Evolutionary conservation across 2,888 invertebrate genomes (phyloP).

Genomic region (Caenorhabditis sp.): DNA sequence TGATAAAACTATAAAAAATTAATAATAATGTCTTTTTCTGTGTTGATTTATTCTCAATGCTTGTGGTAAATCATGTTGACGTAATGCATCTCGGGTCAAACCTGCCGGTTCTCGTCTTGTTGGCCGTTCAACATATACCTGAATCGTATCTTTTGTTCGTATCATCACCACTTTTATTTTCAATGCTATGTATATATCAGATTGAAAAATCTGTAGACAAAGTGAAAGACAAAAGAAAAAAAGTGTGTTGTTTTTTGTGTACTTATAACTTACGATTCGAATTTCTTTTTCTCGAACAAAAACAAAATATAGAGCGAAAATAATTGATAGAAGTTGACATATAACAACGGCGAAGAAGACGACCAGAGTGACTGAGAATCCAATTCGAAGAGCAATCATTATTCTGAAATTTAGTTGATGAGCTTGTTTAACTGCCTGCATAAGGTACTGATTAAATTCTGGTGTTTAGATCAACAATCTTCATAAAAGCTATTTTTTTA

Average conservation of each 20-base stretch:
- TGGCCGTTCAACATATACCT: constrained; percentile 42
- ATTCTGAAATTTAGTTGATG: constrained; percentile 61
- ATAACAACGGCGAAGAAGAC: constrained; percentile 65
- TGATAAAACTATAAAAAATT: background rate
- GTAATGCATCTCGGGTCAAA: constrained; percentile 34
- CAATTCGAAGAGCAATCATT: constrained; percentile 64
- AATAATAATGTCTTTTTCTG: constrained; percentile 15
- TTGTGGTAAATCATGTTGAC: constrained; percentile 43
- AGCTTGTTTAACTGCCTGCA: too few relatives aligned
- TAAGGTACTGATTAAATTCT: too few relatives aligned
- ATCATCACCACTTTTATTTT: constrained; percentile 29
- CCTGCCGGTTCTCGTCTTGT: constrained; percentile 2
- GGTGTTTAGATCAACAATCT: too few relatives aligned
- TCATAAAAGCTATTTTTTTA: too few relatives aligned
- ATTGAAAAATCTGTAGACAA: background rate
- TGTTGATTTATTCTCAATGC: constrained; percentile 18
- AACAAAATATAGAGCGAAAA: constrained; percentile 42
- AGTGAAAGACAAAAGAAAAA: background rate
- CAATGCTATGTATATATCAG: constrained; percentile 23
- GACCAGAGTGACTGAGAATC: constrained; percentile 65
- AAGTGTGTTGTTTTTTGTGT: background rate
- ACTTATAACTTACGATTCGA: constrained; percentile 36
- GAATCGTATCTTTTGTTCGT: background rate
- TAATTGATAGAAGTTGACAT: constrained; percentile 45
- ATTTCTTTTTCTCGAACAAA: constrained; percentile 40